Evolutionary conservation across 1,140 invertebrate species (phyloP).

Genomic region (Caenorhabditis latens): DNA sequence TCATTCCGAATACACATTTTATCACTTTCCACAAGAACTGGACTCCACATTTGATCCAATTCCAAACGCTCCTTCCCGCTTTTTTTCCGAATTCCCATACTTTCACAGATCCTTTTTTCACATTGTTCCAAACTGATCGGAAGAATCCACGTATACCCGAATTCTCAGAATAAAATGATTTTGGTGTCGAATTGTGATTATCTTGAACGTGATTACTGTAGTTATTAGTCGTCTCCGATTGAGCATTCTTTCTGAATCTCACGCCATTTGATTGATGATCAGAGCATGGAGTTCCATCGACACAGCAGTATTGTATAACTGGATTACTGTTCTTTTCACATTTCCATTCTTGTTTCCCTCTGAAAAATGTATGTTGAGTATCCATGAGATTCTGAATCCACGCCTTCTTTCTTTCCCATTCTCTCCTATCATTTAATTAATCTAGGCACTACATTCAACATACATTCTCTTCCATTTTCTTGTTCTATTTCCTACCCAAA

Average conservation of each 20-base stretch:
- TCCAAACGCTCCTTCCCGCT: slow-evolving; percentile 4
- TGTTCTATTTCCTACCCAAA: not conserved
- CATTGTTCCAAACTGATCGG: not conserved
- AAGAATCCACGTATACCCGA: slow-evolving; percentile 35
- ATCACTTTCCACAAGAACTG: slow-evolving; percentile 21
- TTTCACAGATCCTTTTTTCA: slow-evolving; percentile 16
- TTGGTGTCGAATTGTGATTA: slow-evolving; percentile 44
- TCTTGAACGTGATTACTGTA: slow-evolving; percentile 21
- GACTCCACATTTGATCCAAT: not conserved
- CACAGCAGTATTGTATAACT: slow-evolving; percentile 43
- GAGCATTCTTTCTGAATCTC: slow-evolving; percentile 6
- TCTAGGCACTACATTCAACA: slow-evolving; percentile 23
- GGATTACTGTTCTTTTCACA: slow-evolving; percentile 39
- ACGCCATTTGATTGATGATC: slow-evolving; percentile 38
- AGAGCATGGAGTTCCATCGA: slow-evolving; percentile 39
- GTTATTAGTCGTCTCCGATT: not conserved
- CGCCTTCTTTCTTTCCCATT: not conserved
- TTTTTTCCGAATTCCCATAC: slow-evolving; percentile 49
- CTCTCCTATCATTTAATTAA: slow-evolving; percentile 48
- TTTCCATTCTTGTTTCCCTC: slow-evolving; percentile 60
- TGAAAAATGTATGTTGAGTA: slow-evolving; percentile 26
- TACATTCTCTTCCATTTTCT: not conserved
- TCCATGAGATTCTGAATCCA: not conserved
- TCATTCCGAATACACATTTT: slow-evolving; percentile 22
- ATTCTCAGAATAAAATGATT: slow-evolving; percentile 48